phyloP scores from a whole-genome alignment of 2,797 vertebrate genomes.

The Falco concolor region DNA sequence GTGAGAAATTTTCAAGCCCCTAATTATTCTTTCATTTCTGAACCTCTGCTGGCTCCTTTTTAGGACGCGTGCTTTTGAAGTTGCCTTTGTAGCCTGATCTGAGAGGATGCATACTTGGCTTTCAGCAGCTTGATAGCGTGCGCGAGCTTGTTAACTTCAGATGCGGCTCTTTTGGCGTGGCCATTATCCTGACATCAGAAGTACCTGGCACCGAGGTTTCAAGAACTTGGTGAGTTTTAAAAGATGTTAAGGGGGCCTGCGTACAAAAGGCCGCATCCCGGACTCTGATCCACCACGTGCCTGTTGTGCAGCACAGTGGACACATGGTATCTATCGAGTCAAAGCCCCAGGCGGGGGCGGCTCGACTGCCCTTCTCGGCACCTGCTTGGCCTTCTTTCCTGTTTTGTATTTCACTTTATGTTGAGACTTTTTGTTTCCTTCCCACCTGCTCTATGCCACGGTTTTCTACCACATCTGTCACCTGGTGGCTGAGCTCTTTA shows the following conservation, averaged over 20 bases:
- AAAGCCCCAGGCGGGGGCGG: background rate
- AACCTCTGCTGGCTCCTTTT: background rate
- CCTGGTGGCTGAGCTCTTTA: background rate
- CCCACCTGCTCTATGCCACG: background rate
- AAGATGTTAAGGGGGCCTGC: background rate
- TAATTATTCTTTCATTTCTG: constrained; percentile 11
- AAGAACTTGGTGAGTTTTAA: background rate
- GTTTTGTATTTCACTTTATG: background rate
- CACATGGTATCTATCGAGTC: fast-evolving
- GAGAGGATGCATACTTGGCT: background rate
- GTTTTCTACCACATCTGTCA: background rate
- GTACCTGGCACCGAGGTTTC: background rate
- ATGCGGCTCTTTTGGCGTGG: fast-evolving
- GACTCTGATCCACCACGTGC: background rate
- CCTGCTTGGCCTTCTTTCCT: background rate
- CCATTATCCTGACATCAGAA: background rate
- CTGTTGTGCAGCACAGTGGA: background rate
- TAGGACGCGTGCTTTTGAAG: background rate
- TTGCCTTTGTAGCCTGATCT: background rate
- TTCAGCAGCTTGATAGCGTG: background rate
- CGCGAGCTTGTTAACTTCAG: background rate
- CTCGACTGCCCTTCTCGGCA: background rate
- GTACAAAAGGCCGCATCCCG: background rate
- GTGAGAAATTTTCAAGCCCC: background rate
- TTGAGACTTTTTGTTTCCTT: background rate